phyloP scores from a whole-genome alignment of 2,888 invertebrate species.

The Frankliniella intonsa region DNA sequence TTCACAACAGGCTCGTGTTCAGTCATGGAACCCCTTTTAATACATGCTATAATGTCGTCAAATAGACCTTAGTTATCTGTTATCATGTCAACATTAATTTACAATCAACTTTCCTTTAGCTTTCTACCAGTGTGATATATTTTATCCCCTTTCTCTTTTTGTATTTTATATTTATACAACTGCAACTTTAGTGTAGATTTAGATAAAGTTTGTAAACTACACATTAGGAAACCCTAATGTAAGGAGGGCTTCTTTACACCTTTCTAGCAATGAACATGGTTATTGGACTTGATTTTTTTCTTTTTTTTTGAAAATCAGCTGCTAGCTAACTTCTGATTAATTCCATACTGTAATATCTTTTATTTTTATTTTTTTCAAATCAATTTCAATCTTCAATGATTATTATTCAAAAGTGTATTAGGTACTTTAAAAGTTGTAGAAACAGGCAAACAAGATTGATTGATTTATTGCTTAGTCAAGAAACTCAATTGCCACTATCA shows the following conservation, averaged over 20 bases:
- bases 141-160: background rate
- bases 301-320: background rate
- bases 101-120: background rate
- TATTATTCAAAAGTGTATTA: background rate
- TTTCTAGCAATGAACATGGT: too few species aligned
- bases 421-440: too few species aligned
- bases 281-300: background rate
- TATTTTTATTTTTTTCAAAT: background rate
- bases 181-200: too few species aligned
- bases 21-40: constrained; percentile 14
- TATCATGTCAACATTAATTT: background rate
- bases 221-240: too few species aligned
- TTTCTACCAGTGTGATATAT: background rate
- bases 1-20: background rate
- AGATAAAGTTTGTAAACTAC: too few species aligned
- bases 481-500: too few species aligned
- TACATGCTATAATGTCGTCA: background rate
- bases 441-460: too few species aligned
- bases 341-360: background rate
- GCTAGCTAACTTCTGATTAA: background rate
- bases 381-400: background rate
- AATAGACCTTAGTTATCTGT: background rate
- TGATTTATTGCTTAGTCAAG: too few species aligned
- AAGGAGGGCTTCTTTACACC: too few species aligned
- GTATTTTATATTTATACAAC: background rate